phyloP scores from a whole-genome alignment of 2,888 invertebrate species.

The Hermaeophaga mercurialis region DNA sequence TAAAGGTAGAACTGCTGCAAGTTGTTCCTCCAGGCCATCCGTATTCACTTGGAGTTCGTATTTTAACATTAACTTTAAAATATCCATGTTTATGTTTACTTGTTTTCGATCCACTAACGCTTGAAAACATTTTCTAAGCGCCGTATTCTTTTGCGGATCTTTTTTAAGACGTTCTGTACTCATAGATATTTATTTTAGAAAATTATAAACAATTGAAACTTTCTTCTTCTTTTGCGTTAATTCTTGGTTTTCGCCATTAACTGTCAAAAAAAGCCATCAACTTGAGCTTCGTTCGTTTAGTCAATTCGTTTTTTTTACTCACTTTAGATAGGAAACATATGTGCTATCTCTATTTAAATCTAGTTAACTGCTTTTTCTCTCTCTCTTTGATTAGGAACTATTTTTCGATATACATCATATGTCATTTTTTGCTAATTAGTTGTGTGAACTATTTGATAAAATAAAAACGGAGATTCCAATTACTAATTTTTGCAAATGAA shows the following conservation, averaged over 20 bases:
- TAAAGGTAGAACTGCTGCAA: slow-evolving; percentile 36
- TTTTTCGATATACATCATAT: too few relatives aligned
- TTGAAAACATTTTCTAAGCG: slow-evolving; percentile 40
- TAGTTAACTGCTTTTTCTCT: too few relatives aligned
- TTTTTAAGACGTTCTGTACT: neutral
- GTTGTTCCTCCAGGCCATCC: slow-evolving; percentile 31
- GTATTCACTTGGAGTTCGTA: slow-evolving; percentile 38
- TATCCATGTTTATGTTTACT: slow-evolving; percentile 40
- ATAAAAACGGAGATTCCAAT: slow-evolving; percentile 16
- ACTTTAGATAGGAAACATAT: too few relatives aligned
- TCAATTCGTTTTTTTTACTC: neutral
- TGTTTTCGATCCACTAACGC: slow-evolving; percentile 43
- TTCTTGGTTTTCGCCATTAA: too few relatives aligned
- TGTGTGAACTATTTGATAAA: slow-evolving; percentile 11
- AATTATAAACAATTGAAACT: too few relatives aligned
- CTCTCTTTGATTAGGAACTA: too few relatives aligned
- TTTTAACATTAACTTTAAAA: slow-evolving; percentile 39
- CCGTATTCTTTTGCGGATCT: slow-evolving; percentile 20
- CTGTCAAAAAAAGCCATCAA: too few relatives aligned
- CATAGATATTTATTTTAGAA: too few relatives aligned
- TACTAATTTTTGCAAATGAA: slow-evolving; percentile 18
- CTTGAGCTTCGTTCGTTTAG: too few relatives aligned
- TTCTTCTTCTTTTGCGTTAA: too few relatives aligned
- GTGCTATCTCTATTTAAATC: too few relatives aligned
- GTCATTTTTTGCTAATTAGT: slow-evolving; percentile 2